These are phyloP conservation scores for Carpatolechia fugitivella DNA, from an alignment of 2,888 invertebrate genomes.

Conservation along the genomic window DNA sequence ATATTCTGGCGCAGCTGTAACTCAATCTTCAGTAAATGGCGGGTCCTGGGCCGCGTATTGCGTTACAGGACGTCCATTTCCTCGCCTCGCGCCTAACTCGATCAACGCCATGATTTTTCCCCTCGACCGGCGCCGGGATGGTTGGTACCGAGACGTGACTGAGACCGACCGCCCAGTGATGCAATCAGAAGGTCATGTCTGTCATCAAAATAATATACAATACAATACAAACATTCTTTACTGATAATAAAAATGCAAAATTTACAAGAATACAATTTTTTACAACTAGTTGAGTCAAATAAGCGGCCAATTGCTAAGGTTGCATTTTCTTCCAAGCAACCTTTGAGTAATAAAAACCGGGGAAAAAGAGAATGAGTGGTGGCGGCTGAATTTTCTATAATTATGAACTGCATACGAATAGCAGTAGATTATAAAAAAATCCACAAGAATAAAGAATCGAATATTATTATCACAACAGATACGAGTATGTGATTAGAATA, in stretches of 20 bases:
- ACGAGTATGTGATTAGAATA: no score
- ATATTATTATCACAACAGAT: no score
- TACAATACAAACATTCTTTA: no score
- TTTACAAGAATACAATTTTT: neutral
- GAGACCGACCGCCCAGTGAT: neutral
- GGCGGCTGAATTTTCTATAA: no score
- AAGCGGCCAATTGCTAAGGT: no score
- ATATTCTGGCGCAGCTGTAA: neutral
- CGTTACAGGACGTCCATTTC: constrained; percentile 10
- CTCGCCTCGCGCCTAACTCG: neutral
- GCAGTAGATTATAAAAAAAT: no score
- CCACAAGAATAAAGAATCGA: no score
- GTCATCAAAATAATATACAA: no score
- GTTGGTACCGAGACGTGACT: neutral
- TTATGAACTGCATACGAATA: no score
- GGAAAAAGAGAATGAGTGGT: no score
- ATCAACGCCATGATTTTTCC: constrained; percentile 10
- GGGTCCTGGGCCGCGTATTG: neutral
- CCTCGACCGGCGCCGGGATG: neutral
- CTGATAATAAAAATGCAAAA: neutral
- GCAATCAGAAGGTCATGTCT: neutral
- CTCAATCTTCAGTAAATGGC: constrained; percentile 6
- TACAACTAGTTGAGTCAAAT: neutral
- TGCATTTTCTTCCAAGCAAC: no score
- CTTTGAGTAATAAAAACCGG: no score